phyloP scores from a whole-genome alignment of 2,888 invertebrate species.

The Lasioglossum figueresi region DNA sequence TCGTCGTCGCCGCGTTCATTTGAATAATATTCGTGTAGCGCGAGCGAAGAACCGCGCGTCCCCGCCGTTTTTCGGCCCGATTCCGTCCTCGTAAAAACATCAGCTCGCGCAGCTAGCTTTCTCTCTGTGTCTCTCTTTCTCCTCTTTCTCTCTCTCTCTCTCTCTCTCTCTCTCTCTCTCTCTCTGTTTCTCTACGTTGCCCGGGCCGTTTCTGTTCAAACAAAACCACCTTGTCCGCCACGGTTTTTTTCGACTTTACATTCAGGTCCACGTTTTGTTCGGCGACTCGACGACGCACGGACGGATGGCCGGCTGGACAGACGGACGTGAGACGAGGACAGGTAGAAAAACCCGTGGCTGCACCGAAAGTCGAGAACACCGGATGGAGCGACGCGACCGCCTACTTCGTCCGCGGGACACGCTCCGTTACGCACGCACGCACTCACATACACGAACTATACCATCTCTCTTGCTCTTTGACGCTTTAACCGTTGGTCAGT shows the following conservation, averaged over 20 bases:
- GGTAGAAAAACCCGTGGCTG: constrained; percentile 61
- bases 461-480: neutral
- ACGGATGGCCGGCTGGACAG: constrained; percentile 35
- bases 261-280: constrained; percentile 70
- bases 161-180: neutral
- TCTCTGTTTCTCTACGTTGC: neutral
- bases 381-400: constrained; percentile 66
- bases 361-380: constrained; percentile 65
- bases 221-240: constrained; percentile 66
- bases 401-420: constrained; percentile 69
- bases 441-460: constrained; percentile 14
- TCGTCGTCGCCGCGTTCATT: constrained; percentile 26
- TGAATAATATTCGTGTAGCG: constrained; percentile 60
- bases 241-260: constrained; percentile 70
- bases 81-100: constrained; percentile 66
- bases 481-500: neutral
- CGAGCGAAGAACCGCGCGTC: constrained; percentile 32
- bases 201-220: constrained; percentile 61
- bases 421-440: constrained; percentile 67
- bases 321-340: constrained; percentile 66
- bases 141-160: too few relatives aligned
- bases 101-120: constrained; percentile 32
- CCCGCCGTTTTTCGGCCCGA: constrained; percentile 55
- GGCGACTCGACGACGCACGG: constrained; percentile 55
- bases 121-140: neutral